Base-by-base conservation (phyloP, 2,113 vertebrate genomes). In the Sinosuthora webbiana region DNA sequence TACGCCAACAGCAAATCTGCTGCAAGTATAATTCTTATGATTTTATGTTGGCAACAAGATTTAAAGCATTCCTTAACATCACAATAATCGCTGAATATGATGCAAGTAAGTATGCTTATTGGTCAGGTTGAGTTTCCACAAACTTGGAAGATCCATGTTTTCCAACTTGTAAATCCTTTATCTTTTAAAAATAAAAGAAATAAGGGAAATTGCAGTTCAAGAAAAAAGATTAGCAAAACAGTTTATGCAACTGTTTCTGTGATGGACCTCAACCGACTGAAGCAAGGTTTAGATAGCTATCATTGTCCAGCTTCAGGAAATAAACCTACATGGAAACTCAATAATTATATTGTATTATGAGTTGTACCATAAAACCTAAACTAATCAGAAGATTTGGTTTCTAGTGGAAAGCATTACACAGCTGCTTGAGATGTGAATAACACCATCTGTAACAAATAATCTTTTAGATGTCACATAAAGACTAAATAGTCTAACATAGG, bases 51-150 rank as follows among this genome's bases (percentile, higher is more conserved):
- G 53, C 87, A 82, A 73, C 39, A 60, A 69, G 62, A 89, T 65
- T 71, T 75, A 87, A 95, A 89, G 33, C 80, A 95, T 89, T 96
- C 76, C 68, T 90, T 82, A 92, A 52, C 35, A 68, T 79, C 41
- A 41, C 37, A 80, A 50, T 69, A 93, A 93, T 56, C 62, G 65
- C 41, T 73, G 45, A 88, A 49, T 30, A 21, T 76, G 63, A 47
- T 39, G 57, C 27, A 75, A 89, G 56, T 28, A 93, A 57, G 27
- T 50, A 33, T 25, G 55, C 35, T 35, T 74, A 25, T 86, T 70
- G 60, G 41, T 77, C 76, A 86, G 60, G 53, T 22, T 83, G 60
- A 49, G 27, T 70, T 59, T 70, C 27, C 33, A 76, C 45, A 83
- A 59, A 71, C 25, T 35, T 52, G 28, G 45, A 50, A 85, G 8